Evolutionary conservation across 2,888 invertebrate genomes (phyloP).

Genomic region (Lysandra bellargus): DNA sequence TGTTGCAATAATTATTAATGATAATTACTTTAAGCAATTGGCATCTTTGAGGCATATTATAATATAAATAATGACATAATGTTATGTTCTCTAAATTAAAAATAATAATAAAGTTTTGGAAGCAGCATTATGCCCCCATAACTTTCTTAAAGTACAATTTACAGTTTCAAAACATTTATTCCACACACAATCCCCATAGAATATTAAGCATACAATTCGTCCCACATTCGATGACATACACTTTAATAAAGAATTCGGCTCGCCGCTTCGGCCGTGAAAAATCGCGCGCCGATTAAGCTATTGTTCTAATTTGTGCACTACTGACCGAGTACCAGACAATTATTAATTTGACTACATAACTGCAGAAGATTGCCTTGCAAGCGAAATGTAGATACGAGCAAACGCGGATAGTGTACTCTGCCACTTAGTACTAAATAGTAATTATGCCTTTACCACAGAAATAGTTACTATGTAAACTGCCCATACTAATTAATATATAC

Average conservation of each 20-base stretch:
- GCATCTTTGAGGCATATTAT: too few relatives aligned
- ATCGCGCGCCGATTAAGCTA: slow-evolving; percentile 8
- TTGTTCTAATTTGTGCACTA: slow-evolving; percentile 20
- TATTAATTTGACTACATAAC: neutral
- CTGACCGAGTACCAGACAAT: slow-evolving; percentile 7
- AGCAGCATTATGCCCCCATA: too few relatives aligned
- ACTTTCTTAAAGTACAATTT: neutral
- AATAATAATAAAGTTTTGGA: too few relatives aligned
- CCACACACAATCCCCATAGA: slow-evolving; percentile 5
- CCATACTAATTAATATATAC: too few relatives aligned
- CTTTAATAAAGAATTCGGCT: neutral
- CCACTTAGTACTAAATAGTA: too few relatives aligned
- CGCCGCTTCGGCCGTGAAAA: slow-evolving; percentile 8
- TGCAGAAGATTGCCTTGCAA: neutral
- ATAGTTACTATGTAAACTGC: too few relatives aligned
- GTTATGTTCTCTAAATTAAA: too few relatives aligned
- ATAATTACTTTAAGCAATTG: neutral
- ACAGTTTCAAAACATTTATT: slow-evolving; percentile 1
- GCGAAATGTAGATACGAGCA: neutral
- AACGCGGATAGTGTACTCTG: neutral
- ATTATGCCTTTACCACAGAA: too few relatives aligned
- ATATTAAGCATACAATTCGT: slow-evolving; percentile 5
- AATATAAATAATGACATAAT: too few relatives aligned
- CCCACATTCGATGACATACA: slow-evolving; percentile 23
- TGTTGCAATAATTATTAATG: too few relatives aligned